Base-by-base conservation (phyloP, 1,140 invertebrate species). In the Hyles euphorbiae region DNA sequence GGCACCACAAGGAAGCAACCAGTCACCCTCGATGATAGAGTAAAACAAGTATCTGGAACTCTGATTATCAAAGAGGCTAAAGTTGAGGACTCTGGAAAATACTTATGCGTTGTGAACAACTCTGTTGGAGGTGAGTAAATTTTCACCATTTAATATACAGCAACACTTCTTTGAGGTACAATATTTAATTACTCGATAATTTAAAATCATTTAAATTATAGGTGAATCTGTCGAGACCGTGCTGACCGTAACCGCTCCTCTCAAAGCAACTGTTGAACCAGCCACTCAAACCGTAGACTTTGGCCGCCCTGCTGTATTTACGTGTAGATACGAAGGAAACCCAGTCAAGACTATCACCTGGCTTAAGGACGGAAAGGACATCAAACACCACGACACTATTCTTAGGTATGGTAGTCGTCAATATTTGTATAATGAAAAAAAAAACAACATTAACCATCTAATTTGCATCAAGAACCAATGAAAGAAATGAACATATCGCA, bases 11-110 rank as follows among this genome's bases (percentile, higher is more conserved):
- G 95, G 36, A 96, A 96, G 77, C 94, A 96, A 81, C 94, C 95
- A 12, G 96, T 98, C 3, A 91, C 93, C 45, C 87, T 97, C 52
- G 94, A 96, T 78, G 96, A 98, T 50, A 92, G 96, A 67, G 94
- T 98, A 2, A 96, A 96, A 73, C 96, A 98, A 90, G 95, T 97
- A n/a, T 97, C 96, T 64, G 97, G 97, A 58, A 98, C 97, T 58
- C 89, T 98, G 59, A 96, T 98, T 65, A 97, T 98, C 59, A 93
- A 94, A 60, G 95, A 97, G 78, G 96, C 96, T 32, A 94, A 94
- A 70, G 96, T 97, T 47, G 95, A 95, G 73, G 97, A 98, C 83
- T 97, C 96, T 60, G 98, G 97, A 69, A 97, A 97, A 82, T 99
- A 98, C 77, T 86, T 97, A 33, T 98, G 98, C 81, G 96, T 97